A percentile compares a stretch with the other conserved stretches of the same genome.
These are phyloP conservation scores for Epistrophe grossulariae DNA, from an alignment of 2,888 invertebrate species.

Conservation along the genomic window DNA sequence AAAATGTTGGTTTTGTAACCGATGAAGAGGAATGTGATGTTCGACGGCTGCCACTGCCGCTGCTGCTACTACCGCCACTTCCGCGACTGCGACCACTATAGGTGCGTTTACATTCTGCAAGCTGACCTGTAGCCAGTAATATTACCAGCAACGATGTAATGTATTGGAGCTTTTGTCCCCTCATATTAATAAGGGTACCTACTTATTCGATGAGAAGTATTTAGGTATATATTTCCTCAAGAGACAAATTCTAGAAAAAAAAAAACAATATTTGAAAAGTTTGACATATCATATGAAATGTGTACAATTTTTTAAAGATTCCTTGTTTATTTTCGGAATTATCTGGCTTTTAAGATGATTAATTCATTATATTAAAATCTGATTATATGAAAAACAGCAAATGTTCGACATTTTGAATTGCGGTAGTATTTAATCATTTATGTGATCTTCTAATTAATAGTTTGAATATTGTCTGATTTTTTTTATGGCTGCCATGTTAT, in stretches of 20 bases:
- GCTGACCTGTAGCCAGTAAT: slow-evolving; percentile 63
- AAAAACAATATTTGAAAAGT: neutral
- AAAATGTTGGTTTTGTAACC: slow-evolving; percentile 81
- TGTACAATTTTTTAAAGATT: neutral
- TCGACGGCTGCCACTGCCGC: slow-evolving; percentile 74
- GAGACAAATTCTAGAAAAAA: slow-evolving; percentile 23
- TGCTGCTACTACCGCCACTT: slow-evolving; percentile 77
- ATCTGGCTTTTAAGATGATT: no score
- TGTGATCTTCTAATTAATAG: neutral
- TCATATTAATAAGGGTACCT: slow-evolving; percentile 48
- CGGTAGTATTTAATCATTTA: no score
- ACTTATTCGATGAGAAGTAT: neutral
- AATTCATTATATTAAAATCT: no score
- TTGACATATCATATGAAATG: neutral
- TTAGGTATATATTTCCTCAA: neutral
- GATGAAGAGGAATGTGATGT: slow-evolving; percentile 76
- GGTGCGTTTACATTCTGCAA: slow-evolving; percentile 80
- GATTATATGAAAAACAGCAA: no score
- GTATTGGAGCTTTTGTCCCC: slow-evolving; percentile 66
- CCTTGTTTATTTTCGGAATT: no score
- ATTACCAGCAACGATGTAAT: slow-evolving; percentile 61
- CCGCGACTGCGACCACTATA: slow-evolving; percentile 79
- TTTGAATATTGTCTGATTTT: neutral
- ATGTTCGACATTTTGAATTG: no score
- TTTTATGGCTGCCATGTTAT: neutral